Evolutionary conservation across 2,888 invertebrate genomes (phyloP).

Genomic region (Argyresthia goedartella): DNA sequence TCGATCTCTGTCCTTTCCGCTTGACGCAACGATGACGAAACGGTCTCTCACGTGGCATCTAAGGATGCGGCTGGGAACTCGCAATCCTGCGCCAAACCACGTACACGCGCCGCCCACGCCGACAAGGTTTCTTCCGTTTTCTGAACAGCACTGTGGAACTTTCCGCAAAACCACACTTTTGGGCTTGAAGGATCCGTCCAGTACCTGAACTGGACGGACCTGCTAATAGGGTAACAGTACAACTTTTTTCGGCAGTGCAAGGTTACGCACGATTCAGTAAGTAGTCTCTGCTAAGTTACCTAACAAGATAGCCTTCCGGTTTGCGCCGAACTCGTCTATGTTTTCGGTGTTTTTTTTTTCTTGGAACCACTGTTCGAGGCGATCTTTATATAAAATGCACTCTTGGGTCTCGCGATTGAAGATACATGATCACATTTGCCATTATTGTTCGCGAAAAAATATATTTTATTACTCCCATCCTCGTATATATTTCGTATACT

Average conservation of each 20-base stretch:
- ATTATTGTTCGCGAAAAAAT: background rate
- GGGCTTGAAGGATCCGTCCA: slow-evolving; percentile 9
- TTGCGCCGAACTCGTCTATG: background rate
- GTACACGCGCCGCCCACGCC: slow-evolving; percentile 11
- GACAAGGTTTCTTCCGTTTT: slow-evolving; percentile 3
- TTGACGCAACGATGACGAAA: slow-evolving; percentile 5
- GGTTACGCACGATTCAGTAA: background rate
- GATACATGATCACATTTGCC: background rate
- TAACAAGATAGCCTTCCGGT: background rate
- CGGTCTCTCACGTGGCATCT: slow-evolving; percentile 14
- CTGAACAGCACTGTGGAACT: slow-evolving; percentile 9
- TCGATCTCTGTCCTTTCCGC: background rate
- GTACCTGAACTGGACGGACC: slow-evolving; percentile 3
- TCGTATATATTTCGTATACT: too few species aligned
- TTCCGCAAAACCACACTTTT: slow-evolving; percentile 10
- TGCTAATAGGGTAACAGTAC: background rate
- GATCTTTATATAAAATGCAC: background rate
- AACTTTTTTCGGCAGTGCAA: background rate
- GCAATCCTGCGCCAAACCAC: slow-evolving; percentile 12
- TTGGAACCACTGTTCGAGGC: background rate
- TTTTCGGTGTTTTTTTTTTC: background rate
- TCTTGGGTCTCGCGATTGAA: slow-evolving; percentile 1
- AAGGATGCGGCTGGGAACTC: slow-evolving; percentile 7
- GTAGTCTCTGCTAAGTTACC: background rate
- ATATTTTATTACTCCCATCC: background rate